phyloP scores from a whole-genome alignment of 2,113 vertebrate species.

The Corapipo altera region DNA sequence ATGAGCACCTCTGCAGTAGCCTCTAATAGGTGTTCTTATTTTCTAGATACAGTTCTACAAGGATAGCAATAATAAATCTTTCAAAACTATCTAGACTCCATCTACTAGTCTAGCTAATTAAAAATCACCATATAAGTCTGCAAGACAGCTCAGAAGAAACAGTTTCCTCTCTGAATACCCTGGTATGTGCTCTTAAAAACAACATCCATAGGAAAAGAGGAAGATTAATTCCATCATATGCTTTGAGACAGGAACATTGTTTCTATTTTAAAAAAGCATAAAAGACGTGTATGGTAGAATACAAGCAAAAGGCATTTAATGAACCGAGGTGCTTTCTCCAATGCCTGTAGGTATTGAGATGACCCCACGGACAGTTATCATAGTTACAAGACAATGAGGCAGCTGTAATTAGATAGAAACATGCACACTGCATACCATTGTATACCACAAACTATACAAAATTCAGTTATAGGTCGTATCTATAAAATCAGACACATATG shows the following conservation, averaged over 20 bases:
- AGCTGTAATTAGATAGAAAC: not conserved
- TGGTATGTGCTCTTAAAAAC: not conserved
- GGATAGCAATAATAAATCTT: not conserved
- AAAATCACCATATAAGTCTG: not conserved
- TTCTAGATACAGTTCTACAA: not conserved
- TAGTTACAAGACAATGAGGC: not conserved
- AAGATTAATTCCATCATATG: not conserved
- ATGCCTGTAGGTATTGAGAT: not conserved
- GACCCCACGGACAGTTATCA: not conserved
- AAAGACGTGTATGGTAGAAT: not conserved
- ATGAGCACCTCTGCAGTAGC: not conserved
- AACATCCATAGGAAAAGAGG: not conserved
- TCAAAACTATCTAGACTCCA: not conserved
- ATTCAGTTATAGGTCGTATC: not conserved
- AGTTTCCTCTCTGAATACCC: not conserved
- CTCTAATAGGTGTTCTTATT: not conserved
- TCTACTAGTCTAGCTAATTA: not conserved
- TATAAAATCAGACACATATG: not conserved
- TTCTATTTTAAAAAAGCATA: not conserved
- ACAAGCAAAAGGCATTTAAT: not conserved
- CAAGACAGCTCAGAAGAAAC: not conserved
- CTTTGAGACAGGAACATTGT: not conserved
- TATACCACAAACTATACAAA: not conserved
- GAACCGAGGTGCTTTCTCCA: not conserved
- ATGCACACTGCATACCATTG: not conserved